Conservation (phyloP, 1,140 invertebrate species). For the Anthonomus grandis region DNA sequence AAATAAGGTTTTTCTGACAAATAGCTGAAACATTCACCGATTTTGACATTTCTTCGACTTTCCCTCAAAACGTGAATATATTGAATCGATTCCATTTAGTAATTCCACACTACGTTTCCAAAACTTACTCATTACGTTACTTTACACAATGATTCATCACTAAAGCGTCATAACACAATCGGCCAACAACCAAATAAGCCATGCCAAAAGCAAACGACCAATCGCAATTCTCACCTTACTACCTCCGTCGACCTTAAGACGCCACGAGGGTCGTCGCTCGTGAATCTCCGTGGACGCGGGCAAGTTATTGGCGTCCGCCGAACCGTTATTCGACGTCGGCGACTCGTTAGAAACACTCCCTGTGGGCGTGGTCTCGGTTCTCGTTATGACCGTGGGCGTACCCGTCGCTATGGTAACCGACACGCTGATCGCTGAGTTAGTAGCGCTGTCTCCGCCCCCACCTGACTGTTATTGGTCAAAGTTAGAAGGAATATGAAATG, state of each 20-base stretch:
- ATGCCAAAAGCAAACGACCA: not conserved
- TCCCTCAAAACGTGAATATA: no score
- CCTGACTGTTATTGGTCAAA: slow-evolving; percentile 20
- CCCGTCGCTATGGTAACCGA: slow-evolving; percentile 58
- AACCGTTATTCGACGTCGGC: slow-evolving; percentile 8
- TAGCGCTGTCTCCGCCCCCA: slow-evolving; percentile 12
- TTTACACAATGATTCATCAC: no score
- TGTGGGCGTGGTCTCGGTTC: slow-evolving; percentile 36
- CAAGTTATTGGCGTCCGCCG: slow-evolving; percentile 2
- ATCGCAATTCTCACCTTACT: slow-evolving; percentile 66
- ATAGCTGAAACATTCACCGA: no score
- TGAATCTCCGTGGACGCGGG: slow-evolving; percentile 39
- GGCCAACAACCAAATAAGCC: not conserved
- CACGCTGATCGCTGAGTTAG: slow-evolving; percentile 33
- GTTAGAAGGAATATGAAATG: not conserved
- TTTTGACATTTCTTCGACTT: no score
- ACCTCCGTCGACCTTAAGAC: slow-evolving; percentile 75
- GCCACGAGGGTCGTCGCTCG: slow-evolving; percentile 86
- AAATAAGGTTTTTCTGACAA: no score
- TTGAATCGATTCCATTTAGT: no score
- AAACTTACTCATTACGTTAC: no score
- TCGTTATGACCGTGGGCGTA: slow-evolving; percentile 43
- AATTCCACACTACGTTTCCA: no score
- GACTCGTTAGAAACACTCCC: slow-evolving; percentile 9
- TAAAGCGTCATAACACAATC: slow-evolving; percentile 4